Conservation (phyloP, 2,888 invertebrate genomes). For the Epirrita christyi region DNA sequence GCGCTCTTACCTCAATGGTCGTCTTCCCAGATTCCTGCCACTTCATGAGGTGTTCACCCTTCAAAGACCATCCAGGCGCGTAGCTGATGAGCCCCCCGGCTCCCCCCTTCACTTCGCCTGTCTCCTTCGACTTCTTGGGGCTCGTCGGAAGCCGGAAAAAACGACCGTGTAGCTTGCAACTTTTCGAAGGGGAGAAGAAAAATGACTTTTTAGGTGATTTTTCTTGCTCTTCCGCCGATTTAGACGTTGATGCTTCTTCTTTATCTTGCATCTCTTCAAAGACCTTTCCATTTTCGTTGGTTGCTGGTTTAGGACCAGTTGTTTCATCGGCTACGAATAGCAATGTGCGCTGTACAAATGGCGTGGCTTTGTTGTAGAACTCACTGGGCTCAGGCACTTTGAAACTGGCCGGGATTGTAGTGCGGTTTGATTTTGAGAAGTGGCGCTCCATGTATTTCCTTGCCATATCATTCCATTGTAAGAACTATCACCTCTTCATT, state of each 20-base stretch:
- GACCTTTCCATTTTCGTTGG: constrained; percentile 39
- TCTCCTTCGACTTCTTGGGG: constrained; percentile 76
- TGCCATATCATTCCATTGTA: constrained; percentile 71
- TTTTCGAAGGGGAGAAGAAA: constrained; percentile 82
- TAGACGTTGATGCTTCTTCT: constrained; percentile 64
- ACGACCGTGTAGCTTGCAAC: constrained; percentile 79
- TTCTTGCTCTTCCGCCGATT: constrained; percentile 72
- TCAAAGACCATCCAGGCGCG: constrained; percentile 86
- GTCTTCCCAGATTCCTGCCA: constrained; percentile 86
- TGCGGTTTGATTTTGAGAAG: constrained; percentile 75
- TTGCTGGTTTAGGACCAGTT: constrained; percentile 69
- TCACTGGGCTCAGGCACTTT: constrained; percentile 78
- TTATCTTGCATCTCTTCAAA: constrained; percentile 56
- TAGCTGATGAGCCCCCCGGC: constrained; percentile 84
- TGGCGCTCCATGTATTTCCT: constrained; percentile 83
- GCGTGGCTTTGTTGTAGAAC: constrained; percentile 81
- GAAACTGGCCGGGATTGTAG: constrained; percentile 77
- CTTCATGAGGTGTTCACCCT: constrained; percentile 86
- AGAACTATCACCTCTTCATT: constrained; percentile 22
- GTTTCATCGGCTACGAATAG: constrained; percentile 78
- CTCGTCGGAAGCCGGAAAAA: constrained; percentile 83
- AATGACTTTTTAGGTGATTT: constrained; percentile 82
- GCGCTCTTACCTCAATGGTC: constrained; percentile 80
- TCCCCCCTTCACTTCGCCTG: constrained; percentile 51
- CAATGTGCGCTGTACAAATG: constrained; percentile 79